A percentile compares a stretch with the other conserved stretches of the same genome.
Conservation (phyloP, 2,797 vertebrate species). For the Pseudocheirus occidentalis region DNA sequence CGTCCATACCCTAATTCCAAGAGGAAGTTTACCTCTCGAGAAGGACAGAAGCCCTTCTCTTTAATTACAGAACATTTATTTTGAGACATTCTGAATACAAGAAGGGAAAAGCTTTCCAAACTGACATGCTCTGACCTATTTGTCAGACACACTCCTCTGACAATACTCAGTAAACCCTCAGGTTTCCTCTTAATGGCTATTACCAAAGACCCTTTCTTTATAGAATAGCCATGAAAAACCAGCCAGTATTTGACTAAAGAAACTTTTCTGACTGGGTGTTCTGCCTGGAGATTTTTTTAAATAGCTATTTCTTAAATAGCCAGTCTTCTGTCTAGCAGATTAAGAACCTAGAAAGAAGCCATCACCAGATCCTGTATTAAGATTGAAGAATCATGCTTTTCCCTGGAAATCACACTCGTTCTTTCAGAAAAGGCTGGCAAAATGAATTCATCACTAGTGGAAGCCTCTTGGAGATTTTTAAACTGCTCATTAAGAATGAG, state of each 20-base stretch:
- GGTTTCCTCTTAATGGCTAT: neutral
- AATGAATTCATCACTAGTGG: neutral
- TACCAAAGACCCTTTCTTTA: accelerated
- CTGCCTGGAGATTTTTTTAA: accelerated
- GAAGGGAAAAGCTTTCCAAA: neutral
- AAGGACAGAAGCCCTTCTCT: neutral
- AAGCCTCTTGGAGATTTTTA: neutral
- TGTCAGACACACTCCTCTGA: accelerated
- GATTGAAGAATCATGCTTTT: neutral
- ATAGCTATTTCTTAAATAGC: neutral
- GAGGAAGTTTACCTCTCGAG: neutral
- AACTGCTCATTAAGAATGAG: neutral
- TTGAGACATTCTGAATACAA: neutral
- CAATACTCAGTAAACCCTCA: accelerated
- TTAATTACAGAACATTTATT: neutral
- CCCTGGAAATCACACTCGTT: neutral
- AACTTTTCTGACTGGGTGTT: neutral
- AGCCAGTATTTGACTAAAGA: neutral
- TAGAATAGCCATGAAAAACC: accelerated
- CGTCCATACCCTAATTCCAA: accelerated
- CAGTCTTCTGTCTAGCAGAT: accelerated
- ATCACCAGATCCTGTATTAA: neutral
- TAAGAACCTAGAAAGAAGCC: neutral
- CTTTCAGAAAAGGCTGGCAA: neutral
- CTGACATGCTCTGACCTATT: neutral